Evolutionary conservation across 2,797 vertebrate genomes (phyloP).

Genomic region (Protonibea diacanthus): DNA sequence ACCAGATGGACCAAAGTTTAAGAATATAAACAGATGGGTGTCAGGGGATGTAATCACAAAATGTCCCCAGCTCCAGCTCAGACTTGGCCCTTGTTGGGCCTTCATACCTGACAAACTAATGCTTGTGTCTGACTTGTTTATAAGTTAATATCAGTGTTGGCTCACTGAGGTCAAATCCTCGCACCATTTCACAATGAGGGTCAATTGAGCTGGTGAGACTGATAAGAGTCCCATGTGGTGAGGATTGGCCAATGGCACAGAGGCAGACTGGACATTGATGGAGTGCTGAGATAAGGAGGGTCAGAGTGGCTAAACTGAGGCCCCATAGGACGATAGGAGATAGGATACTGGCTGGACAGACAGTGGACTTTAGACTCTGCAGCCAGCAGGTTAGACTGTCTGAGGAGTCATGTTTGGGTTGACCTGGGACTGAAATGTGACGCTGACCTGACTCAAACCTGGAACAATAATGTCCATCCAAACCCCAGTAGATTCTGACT

Average conservation of each 20-base stretch:
- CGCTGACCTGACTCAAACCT: not conserved
- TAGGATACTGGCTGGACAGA: constrained; percentile 48
- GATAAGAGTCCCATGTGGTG: constrained; percentile 73
- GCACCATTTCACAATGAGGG: constrained; percentile 74
- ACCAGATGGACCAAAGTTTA: too few relatives aligned
- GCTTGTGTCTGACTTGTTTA: constrained; percentile 56
- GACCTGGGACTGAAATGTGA: constrained; percentile 42
- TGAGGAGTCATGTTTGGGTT: constrained; percentile 36
- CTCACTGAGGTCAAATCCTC: constrained; percentile 67
- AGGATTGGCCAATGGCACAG: constrained; percentile 55
- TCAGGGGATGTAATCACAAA: too few relatives aligned
- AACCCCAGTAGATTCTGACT: not conserved
- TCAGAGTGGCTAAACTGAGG: constrained; percentile 69
- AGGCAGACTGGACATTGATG: constrained; percentile 76
- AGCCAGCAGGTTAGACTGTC: constrained; percentile 38
- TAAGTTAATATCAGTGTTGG: constrained; percentile 67
- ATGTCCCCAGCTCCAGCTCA: too few relatives aligned
- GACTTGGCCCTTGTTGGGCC: not conserved
- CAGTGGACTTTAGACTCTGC: constrained; percentile 70
- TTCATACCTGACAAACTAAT: constrained; percentile 43
- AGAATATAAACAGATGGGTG: too few relatives aligned
- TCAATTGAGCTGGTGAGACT: constrained; percentile 66
- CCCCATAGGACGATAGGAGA: constrained; percentile 59
- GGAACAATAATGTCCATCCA: not conserved
- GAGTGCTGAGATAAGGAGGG: constrained; percentile 74